phyloP scores from a whole-genome alignment of 2,113 vertebrate species.

The Lepus europaeus region DNA sequence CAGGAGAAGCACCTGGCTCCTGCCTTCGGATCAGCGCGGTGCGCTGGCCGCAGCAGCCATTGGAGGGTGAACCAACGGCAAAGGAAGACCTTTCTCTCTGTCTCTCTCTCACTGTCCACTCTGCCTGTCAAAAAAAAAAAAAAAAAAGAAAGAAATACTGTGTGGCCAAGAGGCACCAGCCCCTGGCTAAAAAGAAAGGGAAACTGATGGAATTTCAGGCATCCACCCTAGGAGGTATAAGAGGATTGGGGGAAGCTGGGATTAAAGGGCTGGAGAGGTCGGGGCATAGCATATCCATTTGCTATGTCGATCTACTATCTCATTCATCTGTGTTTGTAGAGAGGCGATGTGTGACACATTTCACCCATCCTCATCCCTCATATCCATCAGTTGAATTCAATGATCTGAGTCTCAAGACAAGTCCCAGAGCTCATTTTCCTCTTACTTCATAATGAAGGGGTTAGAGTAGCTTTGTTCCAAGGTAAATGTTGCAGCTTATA shows the following conservation, averaged over 20 bases:
- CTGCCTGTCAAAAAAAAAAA: too few relatives aligned
- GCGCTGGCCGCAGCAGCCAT: too few relatives aligned
- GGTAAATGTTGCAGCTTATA: background rate
- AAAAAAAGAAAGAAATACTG: background rate
- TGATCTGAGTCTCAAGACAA: background rate
- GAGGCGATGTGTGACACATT: background rate
- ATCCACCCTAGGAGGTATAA: background rate
- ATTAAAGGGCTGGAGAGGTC: background rate
- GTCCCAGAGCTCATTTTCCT: background rate
- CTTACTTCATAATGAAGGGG: background rate
- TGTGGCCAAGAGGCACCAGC: background rate
- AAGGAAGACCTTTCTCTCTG: too few relatives aligned
- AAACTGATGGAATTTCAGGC: background rate
- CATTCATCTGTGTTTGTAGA: background rate
- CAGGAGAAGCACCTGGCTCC: too few relatives aligned
- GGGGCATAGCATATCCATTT: background rate
- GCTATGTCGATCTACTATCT: background rate
- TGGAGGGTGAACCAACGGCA: too few relatives aligned
- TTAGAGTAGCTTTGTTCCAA: background rate
- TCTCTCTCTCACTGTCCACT: too few relatives aligned
- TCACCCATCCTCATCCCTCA: background rate
- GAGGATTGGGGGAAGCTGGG: background rate
- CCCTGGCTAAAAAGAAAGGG: background rate
- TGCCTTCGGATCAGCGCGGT: too few relatives aligned
- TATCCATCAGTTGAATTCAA: background rate